Evolutionary conservation across 2,888 invertebrate genomes (phyloP).

Genomic region (Dromius quadrimaculatus): DNA sequence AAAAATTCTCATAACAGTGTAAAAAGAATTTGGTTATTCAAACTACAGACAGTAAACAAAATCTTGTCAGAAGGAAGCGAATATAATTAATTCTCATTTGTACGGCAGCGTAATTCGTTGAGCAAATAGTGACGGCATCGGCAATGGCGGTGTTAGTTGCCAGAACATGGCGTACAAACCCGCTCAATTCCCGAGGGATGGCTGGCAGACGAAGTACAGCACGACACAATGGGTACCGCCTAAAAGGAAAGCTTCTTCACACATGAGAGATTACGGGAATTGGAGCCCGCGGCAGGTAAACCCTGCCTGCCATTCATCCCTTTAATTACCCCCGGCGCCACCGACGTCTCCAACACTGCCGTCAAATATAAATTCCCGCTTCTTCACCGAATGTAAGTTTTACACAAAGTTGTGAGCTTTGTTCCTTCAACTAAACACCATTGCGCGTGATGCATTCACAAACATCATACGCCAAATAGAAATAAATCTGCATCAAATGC

Average conservation of each 20-base stretch:
- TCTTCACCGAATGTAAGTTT: no score
- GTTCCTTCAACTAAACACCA: no score
- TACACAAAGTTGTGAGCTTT: no score
- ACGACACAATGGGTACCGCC: slow-evolving; percentile 26
- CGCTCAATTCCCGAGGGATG: slow-evolving; percentile 12
- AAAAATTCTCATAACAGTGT: no score
- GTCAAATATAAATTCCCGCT: slow-evolving; percentile 41
- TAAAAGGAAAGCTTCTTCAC: slow-evolving; percentile 46
- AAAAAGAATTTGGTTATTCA: background rate
- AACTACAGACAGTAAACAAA: slow-evolving; percentile 13
- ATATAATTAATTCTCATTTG: slow-evolving; percentile 38
- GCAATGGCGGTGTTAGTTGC: slow-evolving; percentile 2
- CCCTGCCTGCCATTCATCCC: slow-evolving; percentile 45
- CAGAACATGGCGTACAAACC: background rate
- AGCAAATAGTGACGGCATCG: slow-evolving; percentile 20
- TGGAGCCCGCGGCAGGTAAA: slow-evolving; percentile 41
- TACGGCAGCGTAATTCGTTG: slow-evolving; percentile 24
- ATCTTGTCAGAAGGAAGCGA: slow-evolving; percentile 12
- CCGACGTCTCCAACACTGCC: slow-evolving; percentile 22
- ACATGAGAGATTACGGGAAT: slow-evolving; percentile 48
- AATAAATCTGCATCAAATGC: no score
- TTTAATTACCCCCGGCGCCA: slow-evolving; percentile 44
- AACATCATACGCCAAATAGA: no score
- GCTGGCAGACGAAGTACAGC: slow-evolving; percentile 4
- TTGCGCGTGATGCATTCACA: no score